Evolutionary conservation across 2,888 invertebrate genomes (phyloP), one percentile per base, ranked within the genome.

Genomic region (Leucophora obtusa): DNA sequence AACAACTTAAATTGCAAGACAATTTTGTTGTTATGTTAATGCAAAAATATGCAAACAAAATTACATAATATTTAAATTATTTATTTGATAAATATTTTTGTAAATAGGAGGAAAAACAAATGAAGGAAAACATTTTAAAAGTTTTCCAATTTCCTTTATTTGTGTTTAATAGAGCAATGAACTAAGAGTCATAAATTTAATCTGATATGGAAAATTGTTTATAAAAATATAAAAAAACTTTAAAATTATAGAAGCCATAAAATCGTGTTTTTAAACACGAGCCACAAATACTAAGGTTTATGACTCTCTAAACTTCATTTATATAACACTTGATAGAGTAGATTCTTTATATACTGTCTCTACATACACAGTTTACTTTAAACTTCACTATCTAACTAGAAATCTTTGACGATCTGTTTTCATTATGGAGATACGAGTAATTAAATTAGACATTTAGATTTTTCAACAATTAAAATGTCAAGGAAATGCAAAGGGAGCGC

Each of bases 41-140:
- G 21, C 24, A 58, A 7, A 51, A 58, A 24, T 28, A 28, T 33
- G 21, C 14, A 38, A 15, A 43, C 21, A 53, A 72, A 50, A 21
- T 77, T 71, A 47, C 54, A 66, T 77, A 66, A 77, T 71, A 77
- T 77, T 72, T 38, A 62, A 72, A 62, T 78, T 43, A 62, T 62
- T 66, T 68, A 53, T 63, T 62, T 50, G 59, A 74, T 65, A 63
- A 54, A 63, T 15, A 47, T 18, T 54, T 72, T 9, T 28, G 28
- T 24, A 24, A 24, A 28, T 21, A 5, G n/a, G 33, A 50, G n/a
- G 56, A 11, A 63, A 47, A 58, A 7, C 28, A 28, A 71, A 71
- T 24, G 43, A 11, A 38, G 14, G 43, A 47, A 47, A 47, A 47
- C 14, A 47, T 47, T 14, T 47, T 1, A 9, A 38, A 38, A 38